Evolutionary conservation across 2,113 vertebrate genomes (phyloP).

Genomic region (Potamarius usumacintae): DNA sequence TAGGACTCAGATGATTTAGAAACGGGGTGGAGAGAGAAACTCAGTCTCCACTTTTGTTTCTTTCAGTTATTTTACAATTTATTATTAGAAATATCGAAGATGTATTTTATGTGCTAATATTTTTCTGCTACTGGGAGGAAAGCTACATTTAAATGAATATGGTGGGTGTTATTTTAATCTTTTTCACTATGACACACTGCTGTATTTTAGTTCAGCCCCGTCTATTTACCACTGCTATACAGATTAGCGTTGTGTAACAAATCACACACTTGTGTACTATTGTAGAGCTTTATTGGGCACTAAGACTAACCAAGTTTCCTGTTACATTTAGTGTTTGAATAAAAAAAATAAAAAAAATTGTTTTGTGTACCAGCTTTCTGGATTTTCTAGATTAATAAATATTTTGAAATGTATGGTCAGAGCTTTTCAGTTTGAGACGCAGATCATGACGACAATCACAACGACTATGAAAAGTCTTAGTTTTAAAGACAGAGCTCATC

Average conservation of each 20-base stretch:
- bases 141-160: no score
- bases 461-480: neutral
- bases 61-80: no score
- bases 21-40: no score
- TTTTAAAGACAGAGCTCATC: neutral
- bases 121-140: no score
- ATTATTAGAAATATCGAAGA: no score
- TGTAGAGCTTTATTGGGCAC: neutral
- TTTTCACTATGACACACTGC: no score
- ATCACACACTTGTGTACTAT: neutral
- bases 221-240: neutral
- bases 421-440: neutral
- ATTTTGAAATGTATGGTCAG: neutral
- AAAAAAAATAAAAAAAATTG: neutral
- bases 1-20: no score
- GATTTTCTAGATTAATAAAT: neutral
- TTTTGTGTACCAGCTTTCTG: neutral
- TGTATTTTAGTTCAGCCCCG: no score
- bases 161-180: no score
- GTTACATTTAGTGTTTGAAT: neutral
- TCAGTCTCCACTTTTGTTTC: no score
- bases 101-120: no score
- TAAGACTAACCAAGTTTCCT: neutral
- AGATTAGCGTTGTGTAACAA: neutral
- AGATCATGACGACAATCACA: neutral